A percentile compares a stretch with the other conserved stretches of the same genome.
Evolutionary conservation across 2,113 vertebrate species (phyloP).

Genomic region (Notothenia coriiceps): DNA sequence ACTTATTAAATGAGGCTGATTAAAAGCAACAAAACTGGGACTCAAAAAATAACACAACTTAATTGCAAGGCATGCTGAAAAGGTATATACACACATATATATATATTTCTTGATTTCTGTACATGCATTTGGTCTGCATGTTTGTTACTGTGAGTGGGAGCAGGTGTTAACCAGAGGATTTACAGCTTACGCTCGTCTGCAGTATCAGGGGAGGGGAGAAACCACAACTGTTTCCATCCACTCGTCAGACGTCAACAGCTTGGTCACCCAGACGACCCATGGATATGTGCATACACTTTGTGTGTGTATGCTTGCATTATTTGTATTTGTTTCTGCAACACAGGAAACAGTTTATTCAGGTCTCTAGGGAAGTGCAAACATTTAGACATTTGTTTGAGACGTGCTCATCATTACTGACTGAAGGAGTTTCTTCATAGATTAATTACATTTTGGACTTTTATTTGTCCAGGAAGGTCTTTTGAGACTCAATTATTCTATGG

Average conservation of each 20-base stretch:
- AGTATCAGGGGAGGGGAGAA: conserved; percentile 25
- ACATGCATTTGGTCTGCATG: not conserved
- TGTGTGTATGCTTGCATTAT: not conserved
- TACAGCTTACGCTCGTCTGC: conserved; percentile 28
- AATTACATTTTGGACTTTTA: not conserved
- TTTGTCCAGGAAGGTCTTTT: not conserved
- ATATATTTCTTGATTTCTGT: not conserved
- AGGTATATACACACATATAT: not conserved
- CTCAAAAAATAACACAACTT: conserved; percentile 33
- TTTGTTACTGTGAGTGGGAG: conserved; percentile 8
- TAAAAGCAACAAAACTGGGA: conserved; percentile 44
- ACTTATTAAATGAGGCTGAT: conserved; percentile 49
- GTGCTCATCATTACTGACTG: conserved; percentile 13
- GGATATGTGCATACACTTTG: not conserved
- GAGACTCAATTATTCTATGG: not conserved
- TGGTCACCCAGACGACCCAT: too few species aligned
- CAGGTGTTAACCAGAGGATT: not conserved
- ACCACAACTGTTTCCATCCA: conserved; percentile 63
- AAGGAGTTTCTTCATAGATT: conserved; percentile 12
- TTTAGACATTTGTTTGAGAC: conserved; percentile 12
- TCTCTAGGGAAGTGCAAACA: conserved; percentile 5
- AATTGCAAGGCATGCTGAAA: conserved; percentile 11
- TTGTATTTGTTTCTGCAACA: conserved; percentile 13
- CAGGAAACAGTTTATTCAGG: conserved; percentile 25
- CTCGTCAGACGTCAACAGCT: conserved; percentile 43